Base-by-base conservation (phyloP, 1,140 invertebrate genomes). In the Drosophila persimilis region DNA sequence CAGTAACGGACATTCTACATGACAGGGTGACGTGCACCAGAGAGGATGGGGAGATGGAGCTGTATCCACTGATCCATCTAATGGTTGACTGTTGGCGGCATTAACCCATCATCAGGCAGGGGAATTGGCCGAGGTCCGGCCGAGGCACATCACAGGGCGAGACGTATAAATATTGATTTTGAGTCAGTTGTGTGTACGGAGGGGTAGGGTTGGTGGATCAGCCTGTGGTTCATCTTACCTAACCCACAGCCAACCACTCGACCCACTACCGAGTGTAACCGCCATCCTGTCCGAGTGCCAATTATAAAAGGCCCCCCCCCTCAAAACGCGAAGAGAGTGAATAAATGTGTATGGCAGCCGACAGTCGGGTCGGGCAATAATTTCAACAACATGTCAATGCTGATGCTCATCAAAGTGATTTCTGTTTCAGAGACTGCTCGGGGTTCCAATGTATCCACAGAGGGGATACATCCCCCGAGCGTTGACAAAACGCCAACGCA, bases 341-440 rank as follows among this genome's bases (percentile, higher is more conserved):
- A 85, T 80, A 77, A 85, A 86, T 81, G 74, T 64, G 65, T 65
- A 85, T 88, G 77, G 64, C 64, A 78, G 62, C 58, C 67, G 81
- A 81, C 81, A 85, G 83, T 64, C 77, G 74, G 11, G 24, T 26
- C 24, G 24, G 78, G 78, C 83, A 86, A 85, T 85, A 85, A 85
- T 86, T 86, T 85, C 77, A 81, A 63, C 83, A 67, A 85, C 74
- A 77, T 85, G 81, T 85, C 81, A 85, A 81, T 85, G 73, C 65
- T 56, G 83, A 86, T 88, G 81, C 70, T 81, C 83, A 85, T 85
- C 81, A 85, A 81, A 85, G 77, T 75, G 81, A 81, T 80, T 86
- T 86, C 57, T 81, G 63, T 69, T 58, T 67, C 61, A 50, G 52
- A 35, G 35, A n/a, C 47, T 26, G 20, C 15, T 48, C 24, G 24